A percentile compares a stretch with the other conserved stretches of the same genome.
Evolutionary conservation across 2,888 invertebrate species (phyloP).

Genomic region (Sussaba pulchella): DNA sequence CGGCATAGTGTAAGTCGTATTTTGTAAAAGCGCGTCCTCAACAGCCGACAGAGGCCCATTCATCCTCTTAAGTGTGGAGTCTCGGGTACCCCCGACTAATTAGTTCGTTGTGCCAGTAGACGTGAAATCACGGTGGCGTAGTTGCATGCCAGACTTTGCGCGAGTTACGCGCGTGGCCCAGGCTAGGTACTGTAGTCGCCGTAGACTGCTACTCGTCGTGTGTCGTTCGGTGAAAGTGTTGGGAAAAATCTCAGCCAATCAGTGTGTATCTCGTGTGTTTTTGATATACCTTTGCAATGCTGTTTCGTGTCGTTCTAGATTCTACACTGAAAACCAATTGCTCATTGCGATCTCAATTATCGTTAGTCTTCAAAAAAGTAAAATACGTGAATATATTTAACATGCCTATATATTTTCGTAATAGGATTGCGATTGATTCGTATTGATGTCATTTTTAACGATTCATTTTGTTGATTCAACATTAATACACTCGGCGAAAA

Average conservation of each 20-base stretch:
- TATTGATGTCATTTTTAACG: too few relatives aligned
- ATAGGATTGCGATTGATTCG: too few relatives aligned
- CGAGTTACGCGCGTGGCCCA: slow-evolving; percentile 54
- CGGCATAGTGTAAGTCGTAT: background rate
- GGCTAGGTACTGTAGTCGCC: background rate
- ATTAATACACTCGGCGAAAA: too few relatives aligned
- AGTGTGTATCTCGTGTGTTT: slow-evolving; percentile 9
- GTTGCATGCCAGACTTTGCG: slow-evolving; percentile 14
- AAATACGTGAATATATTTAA: background rate
- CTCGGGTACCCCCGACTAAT: slow-evolving; percentile 48
- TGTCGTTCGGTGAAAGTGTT: slow-evolving; percentile 75
- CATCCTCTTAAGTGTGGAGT: slow-evolving; percentile 38
- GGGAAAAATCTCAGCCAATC: slow-evolving; percentile 68
- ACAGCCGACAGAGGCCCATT: slow-evolving; percentile 21
- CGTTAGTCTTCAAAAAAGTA: background rate
- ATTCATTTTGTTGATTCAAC: too few relatives aligned
- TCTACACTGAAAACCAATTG: slow-evolving; percentile 4
- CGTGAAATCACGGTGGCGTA: slow-evolving; percentile 53
- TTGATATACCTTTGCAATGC: slow-evolving; percentile 3
- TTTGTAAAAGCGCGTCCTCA: slow-evolving; percentile 2
- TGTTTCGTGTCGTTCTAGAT: slow-evolving; percentile 1
- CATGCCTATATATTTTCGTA: background rate
- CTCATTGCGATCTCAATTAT: slow-evolving; percentile 19
- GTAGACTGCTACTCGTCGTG: slow-evolving; percentile 66
- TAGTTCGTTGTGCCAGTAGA: slow-evolving; percentile 48